A percentile compares a stretch with the other conserved stretches of the same genome.
phyloP scores from a whole-genome alignment of 2,797 vertebrate species.

The Scarus forsteni region DNA sequence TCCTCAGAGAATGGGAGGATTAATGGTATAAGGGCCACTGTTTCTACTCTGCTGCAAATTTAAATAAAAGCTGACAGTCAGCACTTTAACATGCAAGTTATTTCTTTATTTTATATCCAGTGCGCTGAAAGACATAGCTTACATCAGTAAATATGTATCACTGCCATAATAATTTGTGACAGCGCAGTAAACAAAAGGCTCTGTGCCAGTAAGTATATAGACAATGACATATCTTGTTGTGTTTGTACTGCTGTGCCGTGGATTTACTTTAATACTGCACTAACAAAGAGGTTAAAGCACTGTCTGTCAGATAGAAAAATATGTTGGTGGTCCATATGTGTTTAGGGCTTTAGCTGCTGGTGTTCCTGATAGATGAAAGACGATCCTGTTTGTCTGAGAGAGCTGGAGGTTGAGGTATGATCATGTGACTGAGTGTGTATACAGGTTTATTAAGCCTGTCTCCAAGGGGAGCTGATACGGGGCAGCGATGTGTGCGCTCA shows the following conservation, averaged over 20 bases:
- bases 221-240: neutral
- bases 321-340: neutral
- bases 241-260: neutral
- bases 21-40: neutral
- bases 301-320: slow-evolving; percentile 14
- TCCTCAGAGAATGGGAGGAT: neutral
- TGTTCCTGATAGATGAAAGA: slow-evolving; percentile 45
- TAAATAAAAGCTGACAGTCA: slow-evolving; percentile 27
- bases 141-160: neutral
- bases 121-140: neutral
- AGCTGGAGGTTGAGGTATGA: slow-evolving; percentile 3
- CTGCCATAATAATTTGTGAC: slow-evolving; percentile 4
- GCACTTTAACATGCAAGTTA: slow-evolving; percentile 12
- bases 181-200: neutral
- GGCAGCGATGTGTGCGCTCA: slow-evolving; percentile 33
- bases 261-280: slow-evolving; percentile 14
- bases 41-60: slow-evolving; percentile 7
- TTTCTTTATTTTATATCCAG: slow-evolving; percentile 11
- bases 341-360: slow-evolving; percentile 49
- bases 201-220: neutral
- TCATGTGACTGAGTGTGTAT: slow-evolving; percentile 2
- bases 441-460: slow-evolving; percentile 5
- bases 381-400: slow-evolving; percentile 44
- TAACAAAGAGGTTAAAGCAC: slow-evolving; percentile 8
- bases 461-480: slow-evolving; percentile 46